A percentile compares a stretch with the other conserved stretches of the same genome.
Evolutionary conservation across 2,113 vertebrate genomes (phyloP).

Genomic region (Limnothrissa miodon): DNA sequence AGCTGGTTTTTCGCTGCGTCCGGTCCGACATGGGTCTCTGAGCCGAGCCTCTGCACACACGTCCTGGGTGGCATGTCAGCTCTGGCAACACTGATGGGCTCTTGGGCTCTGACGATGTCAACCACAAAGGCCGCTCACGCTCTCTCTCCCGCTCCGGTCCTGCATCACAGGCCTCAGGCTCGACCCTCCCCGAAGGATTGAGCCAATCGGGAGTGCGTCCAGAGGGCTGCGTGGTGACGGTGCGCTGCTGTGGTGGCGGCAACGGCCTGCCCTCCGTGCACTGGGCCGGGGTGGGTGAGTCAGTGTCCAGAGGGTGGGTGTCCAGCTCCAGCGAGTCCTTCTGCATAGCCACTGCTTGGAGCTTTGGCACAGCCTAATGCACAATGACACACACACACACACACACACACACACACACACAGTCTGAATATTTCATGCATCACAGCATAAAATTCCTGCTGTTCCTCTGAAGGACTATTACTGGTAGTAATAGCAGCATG

Average conservation of each 20-base stretch:
- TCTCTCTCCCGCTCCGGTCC: constrained; percentile 45
- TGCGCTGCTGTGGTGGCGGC: constrained; percentile 31
- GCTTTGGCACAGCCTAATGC: constrained; percentile 10
- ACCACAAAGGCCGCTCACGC: constrained; percentile 72
- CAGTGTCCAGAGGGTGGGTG: constrained; percentile 44
- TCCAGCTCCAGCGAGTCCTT: constrained; percentile 48
- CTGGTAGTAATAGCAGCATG: too few species aligned
- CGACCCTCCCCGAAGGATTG: constrained; percentile 63
- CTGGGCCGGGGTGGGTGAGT: constrained; percentile 58
- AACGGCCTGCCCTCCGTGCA: constrained; percentile 62
- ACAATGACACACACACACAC: constrained; percentile 19
- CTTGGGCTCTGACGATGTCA: constrained; percentile 64
- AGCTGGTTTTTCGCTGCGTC: constrained; percentile 45
- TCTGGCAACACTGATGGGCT: constrained; percentile 59
- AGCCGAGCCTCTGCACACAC: constrained; percentile 52
- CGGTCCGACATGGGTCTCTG: not conserved
- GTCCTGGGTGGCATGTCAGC: constrained; percentile 58
- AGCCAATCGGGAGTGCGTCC: constrained; percentile 77
- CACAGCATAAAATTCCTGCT: not conserved
- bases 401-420: not conserved
- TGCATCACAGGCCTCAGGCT: constrained; percentile 51
- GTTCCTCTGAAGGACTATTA: not conserved
- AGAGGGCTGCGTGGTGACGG: constrained; percentile 69
- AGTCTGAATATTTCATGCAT: not conserved
- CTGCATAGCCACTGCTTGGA: constrained; percentile 42